These are phyloP conservation scores for Lamellibrachia satsuma DNA, from an alignment of 2,888 invertebrate genomes.

Conservation along the genomic window DNA sequence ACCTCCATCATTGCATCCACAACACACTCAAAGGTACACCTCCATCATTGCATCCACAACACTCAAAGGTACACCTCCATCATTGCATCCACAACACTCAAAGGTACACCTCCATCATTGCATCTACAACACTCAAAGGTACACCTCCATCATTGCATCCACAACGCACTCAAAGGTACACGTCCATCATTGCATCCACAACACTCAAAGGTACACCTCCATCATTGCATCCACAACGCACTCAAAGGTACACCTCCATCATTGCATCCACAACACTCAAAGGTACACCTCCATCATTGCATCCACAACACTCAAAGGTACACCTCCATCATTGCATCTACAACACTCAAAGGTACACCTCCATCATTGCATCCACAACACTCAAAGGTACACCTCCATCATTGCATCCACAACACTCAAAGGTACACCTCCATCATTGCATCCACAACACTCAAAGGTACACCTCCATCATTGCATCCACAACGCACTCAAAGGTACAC, in stretches of 20 bases:
- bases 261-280: no score
- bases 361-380: neutral
- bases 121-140: no score
- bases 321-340: slow-evolving; percentile 83
- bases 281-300: no score
- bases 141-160: neutral
- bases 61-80: neutral
- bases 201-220: neutral
- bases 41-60: neutral
- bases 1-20: neutral
- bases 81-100: neutral
- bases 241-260: neutral
- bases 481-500: neutral
- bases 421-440: neutral
- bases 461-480: neutral
- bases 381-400: neutral
- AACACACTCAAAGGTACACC: neutral
- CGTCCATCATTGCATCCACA: neutral
- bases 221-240: neutral
- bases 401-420: neutral
- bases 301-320: slow-evolving; percentile 76
- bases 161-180: neutral
- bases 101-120: neutral
- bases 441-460: neutral
- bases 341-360: slow-evolving; percentile 80